Base-by-base conservation (phyloP, 2,797 vertebrate species). In the Silurus aristotelis region DNA sequence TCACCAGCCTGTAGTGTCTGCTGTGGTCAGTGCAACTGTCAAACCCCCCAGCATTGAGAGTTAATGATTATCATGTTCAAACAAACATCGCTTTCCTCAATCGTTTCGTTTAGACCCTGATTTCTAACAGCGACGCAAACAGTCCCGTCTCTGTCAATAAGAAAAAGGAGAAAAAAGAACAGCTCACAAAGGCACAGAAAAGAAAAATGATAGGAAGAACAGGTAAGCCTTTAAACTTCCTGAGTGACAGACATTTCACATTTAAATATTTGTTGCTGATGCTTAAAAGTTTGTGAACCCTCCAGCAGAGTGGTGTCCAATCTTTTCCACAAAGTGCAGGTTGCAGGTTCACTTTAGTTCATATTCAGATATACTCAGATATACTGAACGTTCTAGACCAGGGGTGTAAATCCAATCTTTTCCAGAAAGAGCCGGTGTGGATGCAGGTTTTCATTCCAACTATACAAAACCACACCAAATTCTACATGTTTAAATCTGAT, bases 161-260 rank as follows among this genome's bases (percentile, higher is more conserved):
- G 94, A 99, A 98, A 91, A 99, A 96, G 92, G 97, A 98, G 61
- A 99, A 96, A 94, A 99, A 97, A 91, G 98, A 98, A 87, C 98
- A 98, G 80, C 94, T 99, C 89, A 97, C 97, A 46, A 99, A 99
- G 96, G 93, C 97, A n/a, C 98, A 99, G 94, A 99, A 99, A 91
- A 95, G 96, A 87, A 98, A 96, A 89, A 94, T 99, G 66, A 94
- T 97, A 0, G 96, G 95, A 91, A 97, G 95, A 95, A 99, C 97
- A 93, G 98, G 98, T 98, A 84, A 75, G 72, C n/a, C 22, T 68
- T 25, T 46, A 60, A 6, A 46, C 3, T n/a, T 14, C 10, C 14
- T 2, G 1, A 60, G 20, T 5, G 27, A 60, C 31, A 20, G 22
- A 15, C 22, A 25, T 55, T 73, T n/a, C 46, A 38, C 19, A 5